Evolutionary conservation across 64 coral and sea anemone genomes (phyloP), one percentile per base, ranked within the genome.

Genomic region (Montipora capricornis): DNA sequence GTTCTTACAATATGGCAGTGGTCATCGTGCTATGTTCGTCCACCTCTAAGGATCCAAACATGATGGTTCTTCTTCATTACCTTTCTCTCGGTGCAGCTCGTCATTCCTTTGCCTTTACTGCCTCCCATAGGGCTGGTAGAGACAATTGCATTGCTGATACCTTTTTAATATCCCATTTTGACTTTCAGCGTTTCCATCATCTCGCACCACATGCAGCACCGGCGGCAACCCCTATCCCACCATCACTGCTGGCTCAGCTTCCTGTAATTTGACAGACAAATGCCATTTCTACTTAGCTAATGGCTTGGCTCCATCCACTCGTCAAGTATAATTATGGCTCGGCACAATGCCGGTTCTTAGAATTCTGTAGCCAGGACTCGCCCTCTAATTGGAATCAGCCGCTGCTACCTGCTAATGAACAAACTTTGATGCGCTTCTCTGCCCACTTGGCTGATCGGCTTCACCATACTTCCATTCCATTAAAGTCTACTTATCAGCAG

Each of bases 221-320:
- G 8, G 5, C 5, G 0, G 57, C 84, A 9, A 87, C 84, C 4
- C 66, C 68, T 49, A 74, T 87, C 29, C 67, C 68, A 8, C 60
- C 47, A n/a, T 50, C 59, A 19, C 62, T 87, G 44, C 67, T 74
- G 68, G 84, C 69, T 22, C 19, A 87, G 59, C 67, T 74, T 51
- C 47, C 64, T 10, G n/a, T 71, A 37, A 19, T 46, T 74, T 87
- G 47, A 68, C 57, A 0, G 59, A 1, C 45, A 67, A 68, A 46
- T 47, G 29, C 29, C 29, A 29, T 29, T 29, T 29, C 29, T 29
- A 29, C 29, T 29, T 29, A 29, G 29, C 29, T 19, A 6, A 44
- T 29, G 53, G 84, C 47, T 44, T 94, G 1, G 77, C 91, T 8
- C 15, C 68, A 14, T 93, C 70, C 5, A 93, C 81, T 15, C 82